phyloP scores from a whole-genome alignment of 2,113 vertebrate genomes.

The Tylochromis polylepis region DNA sequence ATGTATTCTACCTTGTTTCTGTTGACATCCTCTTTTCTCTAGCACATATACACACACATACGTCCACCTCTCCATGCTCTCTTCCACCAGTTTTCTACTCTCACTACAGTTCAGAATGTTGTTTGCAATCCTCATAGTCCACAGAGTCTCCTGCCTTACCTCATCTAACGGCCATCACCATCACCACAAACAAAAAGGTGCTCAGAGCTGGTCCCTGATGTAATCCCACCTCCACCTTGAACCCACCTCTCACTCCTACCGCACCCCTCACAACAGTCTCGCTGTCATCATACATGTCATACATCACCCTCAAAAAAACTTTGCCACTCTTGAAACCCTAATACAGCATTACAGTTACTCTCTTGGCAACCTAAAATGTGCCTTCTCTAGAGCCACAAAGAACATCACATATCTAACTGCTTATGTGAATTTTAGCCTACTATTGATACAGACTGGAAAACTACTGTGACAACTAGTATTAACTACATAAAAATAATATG shows the following conservation, averaged over 20 bases:
- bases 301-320: neutral
- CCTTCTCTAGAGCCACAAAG: neutral
- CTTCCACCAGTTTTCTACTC: neutral
- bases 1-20: neutral
- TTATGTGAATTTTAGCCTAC: neutral
- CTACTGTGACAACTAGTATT: neutral
- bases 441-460: neutral
- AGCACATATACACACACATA: neutral
- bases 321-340: neutral
- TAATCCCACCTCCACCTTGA: neutral
- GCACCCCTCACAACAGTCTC: neutral
- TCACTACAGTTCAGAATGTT: neutral
- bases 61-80: neutral
- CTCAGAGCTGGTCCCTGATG: neutral
- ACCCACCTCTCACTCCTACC: neutral
- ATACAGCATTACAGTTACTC: neutral
- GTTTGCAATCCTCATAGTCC: neutral
- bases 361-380: neutral
- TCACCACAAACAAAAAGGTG: neutral
- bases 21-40: neutral
- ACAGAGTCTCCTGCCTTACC: neutral
- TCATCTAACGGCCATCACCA: neutral
- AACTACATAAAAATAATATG: neutral
- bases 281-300: too few relatives aligned
- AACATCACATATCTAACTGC: neutral